These are phyloP conservation scores for Formica exsecta DNA, from an alignment of 1,140 invertebrate genomes.

Conservation along the genomic window DNA sequence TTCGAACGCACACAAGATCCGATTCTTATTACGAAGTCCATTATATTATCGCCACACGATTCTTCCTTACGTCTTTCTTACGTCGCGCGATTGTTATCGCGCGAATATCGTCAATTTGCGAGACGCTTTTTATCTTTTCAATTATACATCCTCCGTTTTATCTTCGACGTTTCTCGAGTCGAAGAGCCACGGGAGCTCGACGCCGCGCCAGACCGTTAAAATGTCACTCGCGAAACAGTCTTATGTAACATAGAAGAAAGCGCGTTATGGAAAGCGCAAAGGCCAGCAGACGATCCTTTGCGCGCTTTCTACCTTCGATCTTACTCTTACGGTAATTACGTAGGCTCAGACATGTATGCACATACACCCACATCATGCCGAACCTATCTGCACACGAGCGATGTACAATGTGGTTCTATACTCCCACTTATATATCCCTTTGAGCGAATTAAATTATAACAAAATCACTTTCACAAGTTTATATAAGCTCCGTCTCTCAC, in stretches of 20 bases:
- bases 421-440: background rate
- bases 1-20: slow-evolving; percentile 33
- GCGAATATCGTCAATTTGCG: background rate
- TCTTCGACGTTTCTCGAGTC: slow-evolving; percentile 11
- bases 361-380: background rate
- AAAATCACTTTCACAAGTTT: slow-evolving; percentile 5
- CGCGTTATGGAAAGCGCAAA: slow-evolving; percentile 83
- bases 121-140: slow-evolving; percentile 42
- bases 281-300: slow-evolving; percentile 84
- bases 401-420: background rate
- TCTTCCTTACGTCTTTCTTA: slow-evolving; percentile 3
- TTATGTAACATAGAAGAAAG: slow-evolving; percentile 83
- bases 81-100: slow-evolving; percentile 16
- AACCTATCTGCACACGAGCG: background rate
- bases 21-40: slow-evolving; percentile 20
- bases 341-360: slow-evolving; percentile 54
- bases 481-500: background rate
- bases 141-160: slow-evolving; percentile 27
- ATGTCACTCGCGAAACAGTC: slow-evolving; percentile 80
- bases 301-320: slow-evolving; percentile 85
- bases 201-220: slow-evolving; percentile 70
- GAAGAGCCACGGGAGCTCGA: slow-evolving; percentile 53
- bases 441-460: slow-evolving; percentile 24
- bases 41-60: slow-evolving; percentile 9
- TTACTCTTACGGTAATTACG: slow-evolving; percentile 81